Base-by-base conservation (phyloP, 1,140 invertebrate species). In the Hyles vespertilio region DNA sequence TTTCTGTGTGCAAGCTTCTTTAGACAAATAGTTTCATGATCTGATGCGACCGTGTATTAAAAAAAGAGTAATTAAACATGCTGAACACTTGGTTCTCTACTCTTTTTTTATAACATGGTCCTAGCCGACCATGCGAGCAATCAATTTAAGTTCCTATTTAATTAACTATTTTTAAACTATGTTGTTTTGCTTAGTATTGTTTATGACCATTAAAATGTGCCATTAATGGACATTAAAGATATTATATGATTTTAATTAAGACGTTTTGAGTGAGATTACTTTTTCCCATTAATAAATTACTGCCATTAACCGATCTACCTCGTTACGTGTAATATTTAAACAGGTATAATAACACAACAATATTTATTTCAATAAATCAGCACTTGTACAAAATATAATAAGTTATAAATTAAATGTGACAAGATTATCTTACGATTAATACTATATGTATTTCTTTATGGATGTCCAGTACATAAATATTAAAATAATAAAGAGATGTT, bases 401-500 rank as follows among this genome's bases (percentile, higher is more conserved):
- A 73, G 71, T 67, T 80, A 72, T 78, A 76, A 69, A 81, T 80
- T 78, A 76, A 69, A 81, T 80, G 75, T 84, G 75, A 74, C 74
- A 80, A 80, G 71, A 73, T 77, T 78, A 81, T 77, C 71, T 63
- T 81, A 81, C 72, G 58, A 82, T 73, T 61, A 83, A 81, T 83
- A 82, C 34, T 74, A 76, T 75, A 83, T 84, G 82, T 87, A 85
- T 83, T 85, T 79, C 78, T 84, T 81, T 87, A 85, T 87, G 75
- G 73, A 83, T 89, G 81, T 87, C 84, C 82, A 81, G 75, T 85
- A 86, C 78, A 83, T 82, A 80, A 84, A 66, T 84, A 86, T 79
- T 79, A 77, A 62, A 87, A 89, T 88, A 87, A 88, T 88, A 87
- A 88, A 86, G 72, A 88, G 67, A 87, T 89, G 85, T 87, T 89